Evolutionary conservation across 2,113 vertebrate species (phyloP), one percentile per base, ranked within the genome.

Genomic region (Pyrgilauda ruficollis): DNA sequence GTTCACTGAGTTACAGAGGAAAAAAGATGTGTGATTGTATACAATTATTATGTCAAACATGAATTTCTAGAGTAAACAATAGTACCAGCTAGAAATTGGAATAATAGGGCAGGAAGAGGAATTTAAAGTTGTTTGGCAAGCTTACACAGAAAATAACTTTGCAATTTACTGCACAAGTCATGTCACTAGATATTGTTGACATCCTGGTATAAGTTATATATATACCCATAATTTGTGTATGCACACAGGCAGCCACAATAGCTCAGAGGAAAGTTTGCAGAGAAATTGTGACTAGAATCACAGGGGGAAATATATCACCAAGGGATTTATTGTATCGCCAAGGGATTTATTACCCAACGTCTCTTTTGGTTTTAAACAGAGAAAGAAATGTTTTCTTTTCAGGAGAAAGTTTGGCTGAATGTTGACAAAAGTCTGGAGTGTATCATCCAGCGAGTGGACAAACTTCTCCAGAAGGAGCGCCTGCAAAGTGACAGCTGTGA

Each of bases 381-480:
- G 56, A 92, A 93, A 69, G 3, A 73, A 74, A 74, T 80, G 43
- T 81, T 95, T 93, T 81, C 81, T 93, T 96, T 96, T 75, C 96
- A 99, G 99, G 99, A 99, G 98, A 99, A 99, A 64, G 99, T 99
- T 74, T 99, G 99, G 99, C 81, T 98, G 93, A 99, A 99, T 21
- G 99, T 99, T 18, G 99, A 99, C 87, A 99, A 99, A 96, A 99
- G 99, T 91, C 98, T 99, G 96, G 99, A 99, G 97, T 99, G 99
- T 93, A 99, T 99, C 95, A 99, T 99, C 91, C 98, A 99, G 97
- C 98, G 99, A 14, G 99, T 99, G 33, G 99, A 99, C 98, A 99
- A 99, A 91, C 98, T 99, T 82, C 98, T 99, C 11, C 99, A 99
- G 98, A 99, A 98, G 94, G 99, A 99, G 47, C 98, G 98, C 41